Base-by-base conservation (phyloP, 1,140 invertebrate genomes). In the Drosophila pectinifera region DNA sequence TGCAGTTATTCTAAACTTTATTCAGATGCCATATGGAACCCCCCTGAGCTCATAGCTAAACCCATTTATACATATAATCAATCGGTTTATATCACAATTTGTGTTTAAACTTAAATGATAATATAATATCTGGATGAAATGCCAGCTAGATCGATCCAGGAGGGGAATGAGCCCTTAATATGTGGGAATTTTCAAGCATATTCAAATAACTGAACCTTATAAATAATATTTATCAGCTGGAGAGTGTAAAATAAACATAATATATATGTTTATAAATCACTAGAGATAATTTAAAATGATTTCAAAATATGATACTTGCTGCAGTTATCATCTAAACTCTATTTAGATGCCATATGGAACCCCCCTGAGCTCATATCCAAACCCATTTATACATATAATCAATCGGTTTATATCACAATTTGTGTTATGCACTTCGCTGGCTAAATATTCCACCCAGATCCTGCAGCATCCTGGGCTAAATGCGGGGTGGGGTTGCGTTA, bases 81-180 rank as follows among this genome's bases (percentile, higher is more conserved):
- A 28, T 20, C 14, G 13, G 3, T 49, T 18, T 11, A 3, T 28
- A 48, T 48, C 24, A 31, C 5, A 0, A 11, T 18, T 16, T n/a
- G n/a, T n/a, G 31, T 36, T 53, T 53, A 5, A 36, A 53, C 22
- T 53, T 13, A 53, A 36, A 36, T 53, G n/a, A 53, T 53, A 31
- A 5, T 28, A 34, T 34, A 51, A 51, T 34, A 26, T 26, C 26
- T 26, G 6, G n/a, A n/a, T n/a, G n/a, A n/a, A n/a, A n/a, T n/a
- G n/a, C n/a, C n/a, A 28, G 26, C 7, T 28, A 28, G 26, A 28
- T 5, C 26, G 11, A 10, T 34, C 4, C 4, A 34, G 31, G 11
- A 34, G 11, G 13, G 1, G 16, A 49, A 14, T 5, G 24, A 6
- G 24, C n/a, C 1, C 13, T 2, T 18, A 18, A 31, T 7, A 14